These are phyloP conservation scores for Acronicta aceris DNA, from an alignment of 2,888 invertebrate species.

Conservation along the genomic window DNA sequence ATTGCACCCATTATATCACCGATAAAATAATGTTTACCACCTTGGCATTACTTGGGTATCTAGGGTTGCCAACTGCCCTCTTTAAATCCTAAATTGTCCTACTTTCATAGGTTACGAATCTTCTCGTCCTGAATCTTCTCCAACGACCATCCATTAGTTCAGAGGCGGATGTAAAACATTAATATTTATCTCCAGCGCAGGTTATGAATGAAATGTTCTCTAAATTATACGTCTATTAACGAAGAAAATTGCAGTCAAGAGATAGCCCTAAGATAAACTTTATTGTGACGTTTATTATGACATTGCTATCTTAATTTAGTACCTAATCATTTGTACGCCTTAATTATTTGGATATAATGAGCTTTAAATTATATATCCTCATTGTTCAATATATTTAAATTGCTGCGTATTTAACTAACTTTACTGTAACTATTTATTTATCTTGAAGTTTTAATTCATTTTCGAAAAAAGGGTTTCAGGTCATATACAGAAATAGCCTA, in stretches of 20 bases:
- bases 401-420: too few relatives aligned
- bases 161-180: not conserved
- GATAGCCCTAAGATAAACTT: conserved; percentile 14
- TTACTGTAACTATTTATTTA: too few relatives aligned
- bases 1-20: conserved; percentile 31
- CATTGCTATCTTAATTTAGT: conserved; percentile 27
- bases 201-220: too few relatives aligned
- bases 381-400: too few relatives aligned
- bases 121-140: not conserved
- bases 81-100: not conserved
- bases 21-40: conserved; percentile 30
- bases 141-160: not conserved
- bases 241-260: not conserved
- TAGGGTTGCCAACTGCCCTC: not conserved
- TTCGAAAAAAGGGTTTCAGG: too few relatives aligned
- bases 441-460: too few relatives aligned
- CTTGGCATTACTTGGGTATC: conserved; percentile 25
- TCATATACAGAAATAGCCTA: too few relatives aligned
- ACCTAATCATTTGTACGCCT: conserved; percentile 20
- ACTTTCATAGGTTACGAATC: not conserved
- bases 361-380: conserved; percentile 18
- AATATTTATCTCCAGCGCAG: too few relatives aligned
- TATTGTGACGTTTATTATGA: conserved; percentile 19
- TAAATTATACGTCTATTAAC: not conserved
- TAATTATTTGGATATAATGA: conserved; percentile 15